A percentile compares a stretch with the other conserved stretches of the same genome.
phyloP scores from a whole-genome alignment of 2,888 invertebrate species.

The Andrena chrysosceles region DNA sequence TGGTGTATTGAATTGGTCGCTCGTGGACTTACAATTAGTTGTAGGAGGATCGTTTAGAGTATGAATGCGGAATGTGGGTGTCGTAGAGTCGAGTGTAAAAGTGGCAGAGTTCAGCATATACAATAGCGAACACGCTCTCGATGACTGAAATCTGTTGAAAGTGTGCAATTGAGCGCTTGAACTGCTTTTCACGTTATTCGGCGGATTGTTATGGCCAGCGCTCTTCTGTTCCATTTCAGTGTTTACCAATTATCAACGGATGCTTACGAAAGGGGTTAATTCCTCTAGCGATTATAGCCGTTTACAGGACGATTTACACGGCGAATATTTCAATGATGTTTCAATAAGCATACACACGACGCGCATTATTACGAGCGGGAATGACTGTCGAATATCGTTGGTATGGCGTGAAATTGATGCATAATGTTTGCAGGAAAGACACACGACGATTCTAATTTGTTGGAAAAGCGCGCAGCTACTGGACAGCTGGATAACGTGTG shows the following conservation, averaged over 20 bases:
- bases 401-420: constrained; percentile 28
- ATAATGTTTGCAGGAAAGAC: constrained; percentile 56
- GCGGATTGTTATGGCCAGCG: neutral
- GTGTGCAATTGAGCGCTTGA: neutral
- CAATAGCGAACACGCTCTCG: neutral
- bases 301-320: constrained; percentile 40
- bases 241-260: constrained; percentile 30
- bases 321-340: constrained; percentile 59
- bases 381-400: constrained; percentile 53
- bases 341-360: constrained; percentile 48
- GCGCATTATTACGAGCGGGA: constrained; percentile 39
- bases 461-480: constrained; percentile 36
- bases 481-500: neutral
- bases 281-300: constrained; percentile 33
- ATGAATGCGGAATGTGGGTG: neutral
- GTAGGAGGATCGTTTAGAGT: neutral
- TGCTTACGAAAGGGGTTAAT: constrained; percentile 45
- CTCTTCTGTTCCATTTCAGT: neutral
- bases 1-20: too few species aligned
- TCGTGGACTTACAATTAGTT: too few species aligned
- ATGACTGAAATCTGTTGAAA: neutral
- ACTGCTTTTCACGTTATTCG: neutral
- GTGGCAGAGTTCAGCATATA: neutral
- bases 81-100: neutral
- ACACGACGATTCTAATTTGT: constrained; percentile 44